phyloP scores from a whole-genome alignment of 2,888 invertebrate genomes.

The Nudaria mundana region DNA sequence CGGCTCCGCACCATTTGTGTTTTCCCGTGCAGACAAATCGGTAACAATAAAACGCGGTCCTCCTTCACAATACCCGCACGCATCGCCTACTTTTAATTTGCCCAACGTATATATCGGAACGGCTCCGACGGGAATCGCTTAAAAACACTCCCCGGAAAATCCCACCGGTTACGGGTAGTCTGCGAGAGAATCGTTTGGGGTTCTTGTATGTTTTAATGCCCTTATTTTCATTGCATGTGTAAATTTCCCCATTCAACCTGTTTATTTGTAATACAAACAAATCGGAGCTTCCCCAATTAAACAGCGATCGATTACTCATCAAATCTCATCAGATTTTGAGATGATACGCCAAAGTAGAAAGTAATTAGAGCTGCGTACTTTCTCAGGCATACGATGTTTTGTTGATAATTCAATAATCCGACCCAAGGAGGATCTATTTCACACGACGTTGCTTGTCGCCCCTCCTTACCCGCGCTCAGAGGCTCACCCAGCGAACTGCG shows the following conservation, averaged over 20 bases:
- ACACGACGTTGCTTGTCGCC: constrained; percentile 48
- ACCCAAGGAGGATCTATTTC: constrained; percentile 61
- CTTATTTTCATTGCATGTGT: constrained; percentile 47
- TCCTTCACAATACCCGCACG: constrained; percentile 69
- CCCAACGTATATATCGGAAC: constrained; percentile 67
- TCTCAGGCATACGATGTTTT: constrained; percentile 72
- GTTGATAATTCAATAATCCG: constrained; percentile 78
- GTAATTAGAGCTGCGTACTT: constrained; percentile 69
- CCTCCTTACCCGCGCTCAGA: constrained; percentile 15
- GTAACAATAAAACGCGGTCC: constrained; percentile 71
- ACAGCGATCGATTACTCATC: constrained; percentile 58
- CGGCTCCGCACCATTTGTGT: constrained; percentile 70
- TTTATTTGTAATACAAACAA: constrained; percentile 46
- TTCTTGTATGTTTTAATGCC: constrained; percentile 48
- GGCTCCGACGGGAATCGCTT: constrained; percentile 56
- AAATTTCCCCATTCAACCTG: constrained; percentile 38
- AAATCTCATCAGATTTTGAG: constrained; percentile 62
- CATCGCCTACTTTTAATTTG: constrained; percentile 79
- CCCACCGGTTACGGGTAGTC: constrained; percentile 42
- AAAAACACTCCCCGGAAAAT: constrained; percentile 71
- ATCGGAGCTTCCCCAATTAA: constrained; percentile 47
- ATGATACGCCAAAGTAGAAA: constrained; percentile 60
- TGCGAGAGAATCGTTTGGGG: constrained; percentile 39
- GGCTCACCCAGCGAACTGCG: constrained; percentile 26
- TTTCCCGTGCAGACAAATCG: constrained; percentile 74